phyloP scores from a whole-genome alignment of 2,797 vertebrate genomes.

The Sebastes kiyomatsui region DNA sequence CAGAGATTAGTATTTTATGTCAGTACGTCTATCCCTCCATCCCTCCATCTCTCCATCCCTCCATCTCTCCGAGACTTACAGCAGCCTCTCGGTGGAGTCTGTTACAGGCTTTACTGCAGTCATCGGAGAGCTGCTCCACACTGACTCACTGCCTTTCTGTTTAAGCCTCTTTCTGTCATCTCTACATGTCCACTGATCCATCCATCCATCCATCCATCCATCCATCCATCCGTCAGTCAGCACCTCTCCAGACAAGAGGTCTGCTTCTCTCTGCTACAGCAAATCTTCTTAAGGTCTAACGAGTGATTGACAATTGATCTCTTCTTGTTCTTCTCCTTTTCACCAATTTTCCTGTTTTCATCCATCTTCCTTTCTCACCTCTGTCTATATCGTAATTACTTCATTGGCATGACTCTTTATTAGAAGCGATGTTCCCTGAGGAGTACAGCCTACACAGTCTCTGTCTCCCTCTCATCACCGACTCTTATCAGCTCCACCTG shows the following conservation, averaged over 20 bases:
- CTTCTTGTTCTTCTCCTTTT: neutral
- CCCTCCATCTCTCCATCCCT: neutral
- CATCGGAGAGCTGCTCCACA: slow-evolving; percentile 28
- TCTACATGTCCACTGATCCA: slow-evolving; percentile 40
- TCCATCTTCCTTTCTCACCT: neutral
- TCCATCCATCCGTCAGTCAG: slow-evolving; percentile 32
- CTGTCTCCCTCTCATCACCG: neutral
- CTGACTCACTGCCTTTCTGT: slow-evolving; percentile 48
- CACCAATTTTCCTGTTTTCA: neutral
- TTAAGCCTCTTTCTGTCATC: slow-evolving; percentile 61
- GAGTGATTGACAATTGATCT: slow-evolving; percentile 5
- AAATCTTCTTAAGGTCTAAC: slow-evolving; percentile 45
- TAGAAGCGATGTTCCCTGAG: slow-evolving; percentile 7
- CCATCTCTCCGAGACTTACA: neutral
- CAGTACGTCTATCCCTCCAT: neutral
- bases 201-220: slow-evolving; percentile 42
- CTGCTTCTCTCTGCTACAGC: slow-evolving; percentile 9
- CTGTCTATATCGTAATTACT: neutral
- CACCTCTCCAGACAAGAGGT: slow-evolving; percentile 17
- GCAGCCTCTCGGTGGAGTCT: slow-evolving; percentile 13
- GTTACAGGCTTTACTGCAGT: slow-evolving; percentile 28
- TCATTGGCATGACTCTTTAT: slow-evolving; percentile 3
- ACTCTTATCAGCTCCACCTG: slow-evolving; percentile 10
- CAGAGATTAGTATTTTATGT: neutral
- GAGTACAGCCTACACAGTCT: slow-evolving; percentile 11